Percentiles rank a stretch among this genome's conserved stretches.
These are phyloP conservation scores for Xanthia icteritia DNA, from an alignment of 2,888 invertebrate species.

Conservation along the genomic window DNA sequence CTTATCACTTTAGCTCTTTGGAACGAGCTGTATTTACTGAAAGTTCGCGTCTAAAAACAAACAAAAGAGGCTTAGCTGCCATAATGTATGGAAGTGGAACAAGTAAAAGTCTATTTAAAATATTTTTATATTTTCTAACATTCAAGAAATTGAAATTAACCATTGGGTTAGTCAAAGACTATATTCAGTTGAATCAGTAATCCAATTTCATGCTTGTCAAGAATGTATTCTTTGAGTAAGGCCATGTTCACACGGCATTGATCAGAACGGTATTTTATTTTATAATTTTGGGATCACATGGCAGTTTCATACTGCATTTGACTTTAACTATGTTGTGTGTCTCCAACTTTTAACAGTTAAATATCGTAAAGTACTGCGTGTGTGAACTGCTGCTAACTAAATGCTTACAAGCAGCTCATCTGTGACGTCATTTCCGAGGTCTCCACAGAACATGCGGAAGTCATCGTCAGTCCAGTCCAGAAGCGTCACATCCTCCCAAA, in stretches of 20 bases:
- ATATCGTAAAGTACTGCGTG: neutral
- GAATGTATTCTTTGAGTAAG: neutral
- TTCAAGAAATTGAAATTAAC: neutral
- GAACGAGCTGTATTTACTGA: slow-evolving; percentile 98
- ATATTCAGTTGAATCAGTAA: neutral
- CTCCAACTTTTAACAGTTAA: neutral
- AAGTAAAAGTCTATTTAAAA: neutral
- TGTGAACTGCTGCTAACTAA: neutral
- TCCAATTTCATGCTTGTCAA: neutral
- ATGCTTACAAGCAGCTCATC: slow-evolving; percentile 95
- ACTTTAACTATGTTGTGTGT: neutral
- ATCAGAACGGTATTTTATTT: neutral
- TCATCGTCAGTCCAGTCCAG: slow-evolving; percentile 99
- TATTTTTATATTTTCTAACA: neutral
- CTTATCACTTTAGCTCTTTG: slow-evolving; percentile 98
- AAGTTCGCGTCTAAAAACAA: slow-evolving; percentile 93
- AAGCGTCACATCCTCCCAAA: slow-evolving; percentile 98
- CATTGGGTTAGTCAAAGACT: neutral
- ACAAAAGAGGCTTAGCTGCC: neutral
- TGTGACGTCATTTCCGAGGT: slow-evolving; percentile 99
- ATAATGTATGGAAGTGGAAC: neutral
- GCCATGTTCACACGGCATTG: neutral
- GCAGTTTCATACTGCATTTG: neutral
- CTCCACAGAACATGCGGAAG: slow-evolving; percentile 99
- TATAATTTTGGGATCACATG: neutral